phyloP scores from a whole-genome alignment of 2,113 vertebrate species.

The Morone saxatilis region DNA sequence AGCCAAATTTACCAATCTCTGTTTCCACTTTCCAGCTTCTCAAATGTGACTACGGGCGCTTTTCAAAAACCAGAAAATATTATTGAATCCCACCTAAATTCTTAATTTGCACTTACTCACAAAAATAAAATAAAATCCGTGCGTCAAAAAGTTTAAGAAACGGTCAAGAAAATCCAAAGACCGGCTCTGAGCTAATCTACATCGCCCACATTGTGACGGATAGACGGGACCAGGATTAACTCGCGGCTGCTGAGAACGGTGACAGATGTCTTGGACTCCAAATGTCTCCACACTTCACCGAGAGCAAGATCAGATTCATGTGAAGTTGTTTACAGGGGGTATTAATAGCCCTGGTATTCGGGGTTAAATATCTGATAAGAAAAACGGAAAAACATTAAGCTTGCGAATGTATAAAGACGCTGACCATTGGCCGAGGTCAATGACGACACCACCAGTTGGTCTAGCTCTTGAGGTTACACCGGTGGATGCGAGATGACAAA shows the following conservation, averaged over 20 bases:
- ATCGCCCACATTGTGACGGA: conserved; percentile 18
- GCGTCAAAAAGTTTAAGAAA: neutral
- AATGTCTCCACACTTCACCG: conserved; percentile 54
- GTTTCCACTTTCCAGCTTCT: neutral
- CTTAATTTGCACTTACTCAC: neutral
- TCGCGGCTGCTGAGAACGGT: conserved; percentile 30
- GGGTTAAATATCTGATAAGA: conserved; percentile 53
- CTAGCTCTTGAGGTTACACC: conserved; percentile 10
- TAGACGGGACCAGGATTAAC: conserved; percentile 34
- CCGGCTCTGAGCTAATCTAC: neutral
- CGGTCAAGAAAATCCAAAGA: neutral
- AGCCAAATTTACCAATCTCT: neutral
- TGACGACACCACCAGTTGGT: conserved; percentile 7
- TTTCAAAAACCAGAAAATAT: too few species aligned
- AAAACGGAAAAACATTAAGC: conserved; percentile 54
- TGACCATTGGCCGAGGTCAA: conserved; percentile 42
- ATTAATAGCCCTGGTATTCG: conserved; percentile 66
- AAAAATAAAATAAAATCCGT: neutral
- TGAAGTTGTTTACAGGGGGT: conserved; percentile 14
- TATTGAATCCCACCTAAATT: neutral
- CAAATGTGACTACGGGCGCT: too few species aligned
- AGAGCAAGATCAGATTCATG: conserved; percentile 49
- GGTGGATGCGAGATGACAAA: conserved; percentile 7
- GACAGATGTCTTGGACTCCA: conserved; percentile 62
- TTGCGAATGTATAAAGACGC: conserved; percentile 51